Evolutionary conservation across 2,888 invertebrate genomes (phyloP), one percentile per base, ranked within the genome.

Genomic region (Zhuqinia jingwanae): DNA sequence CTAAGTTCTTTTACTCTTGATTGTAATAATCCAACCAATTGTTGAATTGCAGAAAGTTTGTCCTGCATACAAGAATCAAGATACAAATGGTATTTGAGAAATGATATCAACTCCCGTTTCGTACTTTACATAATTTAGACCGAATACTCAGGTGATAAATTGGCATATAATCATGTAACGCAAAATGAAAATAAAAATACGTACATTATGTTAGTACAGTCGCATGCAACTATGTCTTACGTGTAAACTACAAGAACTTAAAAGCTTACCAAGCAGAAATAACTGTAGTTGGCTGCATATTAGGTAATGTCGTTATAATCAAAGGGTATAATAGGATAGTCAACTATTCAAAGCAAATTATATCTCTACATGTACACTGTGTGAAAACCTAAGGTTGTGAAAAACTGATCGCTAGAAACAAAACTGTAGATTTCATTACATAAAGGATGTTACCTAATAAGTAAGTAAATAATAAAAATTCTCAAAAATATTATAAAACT

Each of bases 1-100:
- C 78, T 63, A 6, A 89, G 58, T 53, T 89, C 89, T 63, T 53
- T 70, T 53, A 89, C 47, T 45, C 84, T 78, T 8, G 27, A 27
- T 76, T 86, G 89, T n/a, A 89, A 73, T 36, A 89, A 27, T 25
- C 27, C 70, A 2, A 87, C 79, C 50, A 89, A 45, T 36, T 87
- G 42, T 15, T 83, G 84, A 50, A 89, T 77, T 45, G 76, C 50
- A n/a, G 47, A 20, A 20, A 68, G 70, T 63, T 80, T 75, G n/a
- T 88, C 81, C 63, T 82, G 56, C n/a, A 22, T 11, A 11, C 11
- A 25, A 2, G 25, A 63, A 63, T 2, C 15, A 27, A 63, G 30
- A 15, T 15, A 63, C 27, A n/a, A n/a, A n/a, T n/a, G n/a, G n/a
- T n/a, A n/a, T n/a, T n/a, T n/a, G n/a, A n/a, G n/a, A n/a, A n/a